phyloP scores from a whole-genome alignment of 2,797 vertebrate genomes.

The Florisuga fusca region DNA sequence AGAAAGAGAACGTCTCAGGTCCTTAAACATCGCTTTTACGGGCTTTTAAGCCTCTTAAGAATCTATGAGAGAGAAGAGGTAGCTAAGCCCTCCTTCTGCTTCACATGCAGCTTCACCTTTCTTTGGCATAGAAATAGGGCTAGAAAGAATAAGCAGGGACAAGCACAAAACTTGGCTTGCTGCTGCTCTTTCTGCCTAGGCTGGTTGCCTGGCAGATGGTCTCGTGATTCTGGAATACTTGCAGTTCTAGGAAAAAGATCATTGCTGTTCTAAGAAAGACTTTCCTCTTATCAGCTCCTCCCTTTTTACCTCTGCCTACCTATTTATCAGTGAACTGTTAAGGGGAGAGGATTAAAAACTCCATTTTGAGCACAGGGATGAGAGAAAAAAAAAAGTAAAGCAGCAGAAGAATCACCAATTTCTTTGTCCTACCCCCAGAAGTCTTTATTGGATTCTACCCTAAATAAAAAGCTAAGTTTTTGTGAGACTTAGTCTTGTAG shows the following conservation, averaged over 20 bases:
- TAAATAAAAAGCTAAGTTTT: background rate
- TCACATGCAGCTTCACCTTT: background rate
- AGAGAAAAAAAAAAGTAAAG: background rate
- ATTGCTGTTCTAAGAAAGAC: background rate
- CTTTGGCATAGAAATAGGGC: background rate
- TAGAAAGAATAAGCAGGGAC: background rate
- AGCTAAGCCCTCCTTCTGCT: conserved; percentile 16
- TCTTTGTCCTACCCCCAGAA: background rate
- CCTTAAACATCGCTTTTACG: conserved; percentile 64
- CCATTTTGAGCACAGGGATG: conserved; percentile 34
- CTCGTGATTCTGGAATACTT: conserved; percentile 9
- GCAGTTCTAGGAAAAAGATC: background rate
- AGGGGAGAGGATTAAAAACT: conserved; percentile 42
- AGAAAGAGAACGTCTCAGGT: conserved; percentile 34
- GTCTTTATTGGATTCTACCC: background rate
- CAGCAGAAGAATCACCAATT: background rate
- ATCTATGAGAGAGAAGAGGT: conserved; percentile 58
- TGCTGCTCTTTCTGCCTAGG: background rate
- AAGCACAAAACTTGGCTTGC: background rate
- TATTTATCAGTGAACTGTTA: conserved; percentile 49
- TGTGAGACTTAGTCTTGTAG: background rate
- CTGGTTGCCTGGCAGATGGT: background rate
- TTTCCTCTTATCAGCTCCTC: background rate
- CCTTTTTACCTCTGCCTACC: background rate
- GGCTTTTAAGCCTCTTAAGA: conserved; percentile 53